A percentile compares a stretch with the other conserved stretches of the same genome.
phyloP scores from a whole-genome alignment of 2,797 vertebrate species.

The Tadarida brasiliensis region DNA sequence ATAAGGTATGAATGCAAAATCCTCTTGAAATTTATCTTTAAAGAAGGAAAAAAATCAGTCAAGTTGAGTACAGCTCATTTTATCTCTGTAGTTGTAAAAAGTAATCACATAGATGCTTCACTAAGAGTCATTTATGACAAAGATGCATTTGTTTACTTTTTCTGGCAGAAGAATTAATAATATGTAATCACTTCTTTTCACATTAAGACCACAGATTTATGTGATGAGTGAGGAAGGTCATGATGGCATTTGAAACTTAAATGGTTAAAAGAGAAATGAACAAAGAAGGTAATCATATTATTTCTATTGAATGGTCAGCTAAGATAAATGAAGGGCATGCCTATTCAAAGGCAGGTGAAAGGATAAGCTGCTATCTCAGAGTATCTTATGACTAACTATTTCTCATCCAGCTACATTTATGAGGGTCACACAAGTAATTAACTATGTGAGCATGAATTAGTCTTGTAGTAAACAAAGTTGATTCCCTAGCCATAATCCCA shows the following conservation, averaged over 20 bases:
- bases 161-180: background rate
- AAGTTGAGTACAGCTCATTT: background rate
- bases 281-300: background rate
- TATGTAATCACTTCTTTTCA: background rate
- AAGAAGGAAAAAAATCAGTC: background rate
- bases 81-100: background rate
- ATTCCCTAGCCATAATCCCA: background rate
- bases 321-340: background rate
- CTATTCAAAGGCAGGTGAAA: background rate
- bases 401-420: slow-evolving; percentile 23
- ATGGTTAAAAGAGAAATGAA: background rate
- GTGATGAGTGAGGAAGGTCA: background rate
- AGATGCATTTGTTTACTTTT: slow-evolving; percentile 26
- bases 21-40: slow-evolving; percentile 30
- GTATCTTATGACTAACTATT: background rate
- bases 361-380: background rate
- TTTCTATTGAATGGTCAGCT: background rate
- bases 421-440: background rate
- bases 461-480: background rate
- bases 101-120: background rate
- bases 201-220: background rate
- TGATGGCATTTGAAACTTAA: slow-evolving; percentile 9
- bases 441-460: background rate
- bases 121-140: slow-evolving; percentile 12
- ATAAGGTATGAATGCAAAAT: background rate